Percentiles rank a stretch among this genome's conserved stretches.
These are phyloP conservation scores for Glaucomys volans DNA, from an alignment of 2,113 vertebrate genomes.

Conservation along the genomic window DNA sequence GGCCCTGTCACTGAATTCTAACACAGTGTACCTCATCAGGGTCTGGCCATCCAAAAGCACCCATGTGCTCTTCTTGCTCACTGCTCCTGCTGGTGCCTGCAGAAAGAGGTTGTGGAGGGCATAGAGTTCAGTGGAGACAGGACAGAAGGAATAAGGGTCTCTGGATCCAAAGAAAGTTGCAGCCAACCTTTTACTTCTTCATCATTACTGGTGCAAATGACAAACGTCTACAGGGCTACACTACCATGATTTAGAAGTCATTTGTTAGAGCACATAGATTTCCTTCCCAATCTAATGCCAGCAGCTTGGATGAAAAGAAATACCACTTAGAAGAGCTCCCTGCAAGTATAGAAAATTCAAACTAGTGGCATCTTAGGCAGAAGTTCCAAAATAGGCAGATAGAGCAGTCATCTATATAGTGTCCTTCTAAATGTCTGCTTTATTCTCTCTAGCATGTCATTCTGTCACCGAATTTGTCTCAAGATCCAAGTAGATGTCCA, in stretches of 20 bases:
- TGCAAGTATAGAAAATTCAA: background rate
- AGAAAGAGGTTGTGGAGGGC: background rate
- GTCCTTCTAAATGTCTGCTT: background rate
- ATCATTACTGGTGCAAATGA: background rate
- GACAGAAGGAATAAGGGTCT: background rate
- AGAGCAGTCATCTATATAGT: accelerated
- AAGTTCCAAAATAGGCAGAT: background rate
- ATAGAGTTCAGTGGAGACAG: background rate
- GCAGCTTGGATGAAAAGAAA: accelerated
- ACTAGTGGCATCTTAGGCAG: background rate
- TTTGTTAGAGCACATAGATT: background rate
- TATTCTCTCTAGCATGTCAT: background rate
- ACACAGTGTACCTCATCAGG: accelerated
- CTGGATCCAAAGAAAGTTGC: background rate
- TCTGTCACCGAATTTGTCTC: background rate
- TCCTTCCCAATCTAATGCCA: background rate
- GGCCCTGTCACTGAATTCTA: background rate
- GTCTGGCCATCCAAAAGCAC: background rate
- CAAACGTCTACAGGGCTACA: background rate
- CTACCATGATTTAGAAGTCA: background rate
- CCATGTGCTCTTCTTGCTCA: accelerated
- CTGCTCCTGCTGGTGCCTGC: background rate
- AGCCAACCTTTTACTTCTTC: background rate
- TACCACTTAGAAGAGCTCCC: background rate
- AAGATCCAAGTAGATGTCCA: background rate